phyloP scores from a whole-genome alignment of 2,113 vertebrate genomes.

The Sitta europaea region DNA sequence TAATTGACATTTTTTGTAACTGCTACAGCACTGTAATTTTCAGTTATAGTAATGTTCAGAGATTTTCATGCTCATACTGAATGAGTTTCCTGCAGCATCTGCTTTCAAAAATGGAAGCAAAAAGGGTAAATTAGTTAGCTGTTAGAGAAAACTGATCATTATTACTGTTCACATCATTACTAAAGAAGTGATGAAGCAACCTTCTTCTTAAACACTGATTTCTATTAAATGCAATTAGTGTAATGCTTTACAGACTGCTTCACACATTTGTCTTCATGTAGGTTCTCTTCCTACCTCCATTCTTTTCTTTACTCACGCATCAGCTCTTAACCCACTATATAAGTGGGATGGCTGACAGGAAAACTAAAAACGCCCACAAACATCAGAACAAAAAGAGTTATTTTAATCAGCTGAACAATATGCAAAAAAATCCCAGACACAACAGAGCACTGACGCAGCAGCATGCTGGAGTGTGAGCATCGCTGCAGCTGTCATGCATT shows the following conservation, averaged over 20 bases:
- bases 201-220: not conserved
- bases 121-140: not conserved
- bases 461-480: not conserved
- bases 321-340: not conserved
- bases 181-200: not conserved
- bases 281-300: rapidly evolving
- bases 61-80: not conserved
- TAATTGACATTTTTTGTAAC: not conserved
- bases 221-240: not conserved
- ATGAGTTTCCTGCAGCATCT: not conserved
- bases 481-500: not conserved
- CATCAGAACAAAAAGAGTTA: not conserved
- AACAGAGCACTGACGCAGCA: not conserved
- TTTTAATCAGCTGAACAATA: not conserved
- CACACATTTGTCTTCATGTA: not conserved
- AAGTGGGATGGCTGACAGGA: not conserved
- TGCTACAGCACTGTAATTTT: not conserved
- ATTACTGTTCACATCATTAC: not conserved
- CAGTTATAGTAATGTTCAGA: not conserved
- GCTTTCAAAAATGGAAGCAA: not conserved
- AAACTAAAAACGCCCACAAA: not conserved
- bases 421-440: not conserved
- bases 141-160: not conserved
- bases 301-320: not conserved
- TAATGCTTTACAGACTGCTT: not conserved